These are phyloP conservation scores for Cirrhinus molitorella DNA, from an alignment of 2,797 vertebrate genomes.

Conservation along the genomic window DNA sequence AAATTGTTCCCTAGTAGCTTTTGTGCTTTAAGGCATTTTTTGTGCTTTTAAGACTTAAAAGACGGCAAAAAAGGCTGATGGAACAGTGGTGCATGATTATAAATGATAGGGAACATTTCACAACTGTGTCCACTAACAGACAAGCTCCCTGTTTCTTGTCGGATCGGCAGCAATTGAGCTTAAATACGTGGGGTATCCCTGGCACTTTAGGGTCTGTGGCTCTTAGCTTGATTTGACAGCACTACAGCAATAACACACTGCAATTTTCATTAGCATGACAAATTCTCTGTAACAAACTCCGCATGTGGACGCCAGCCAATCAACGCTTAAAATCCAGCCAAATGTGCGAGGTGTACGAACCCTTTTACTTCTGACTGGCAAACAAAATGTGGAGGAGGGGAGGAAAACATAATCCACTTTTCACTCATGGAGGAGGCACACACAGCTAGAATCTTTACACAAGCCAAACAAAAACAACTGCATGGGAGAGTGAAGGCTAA, in stretches of 20 bases:
- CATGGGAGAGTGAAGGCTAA: slow-evolving; percentile 62
- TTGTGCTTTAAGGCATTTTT: too few species aligned
- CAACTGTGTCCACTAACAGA: slow-evolving; percentile 65
- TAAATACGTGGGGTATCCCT: slow-evolving; percentile 62
- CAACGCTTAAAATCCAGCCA: slow-evolving; percentile 61
- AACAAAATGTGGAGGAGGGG: slow-evolving; percentile 44
- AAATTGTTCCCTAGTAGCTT: neutral
- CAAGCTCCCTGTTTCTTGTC: slow-evolving; percentile 63
- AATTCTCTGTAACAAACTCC: slow-evolving; percentile 60
- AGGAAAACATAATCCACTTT: slow-evolving; percentile 72
- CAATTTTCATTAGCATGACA: slow-evolving; percentile 81
- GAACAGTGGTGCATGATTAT: slow-evolving; percentile 21
- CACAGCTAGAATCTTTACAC: slow-evolving; percentile 63
- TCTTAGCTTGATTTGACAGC: slow-evolving; percentile 67
- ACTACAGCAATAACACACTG: slow-evolving; percentile 71
- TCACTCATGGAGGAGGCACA: slow-evolving; percentile 55
- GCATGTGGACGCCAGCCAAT: slow-evolving; percentile 63
- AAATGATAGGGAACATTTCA: slow-evolving; percentile 20
- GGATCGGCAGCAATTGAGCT: slow-evolving; percentile 64
- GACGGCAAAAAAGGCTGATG: neutral
- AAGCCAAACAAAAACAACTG: slow-evolving; percentile 68
- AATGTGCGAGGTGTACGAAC: slow-evolving; percentile 54
- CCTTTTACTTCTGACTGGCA: slow-evolving; percentile 47
- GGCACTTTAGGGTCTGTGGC: slow-evolving; percentile 34
- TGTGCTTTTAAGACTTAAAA: neutral